These are phyloP conservation scores for Etheostoma nigrum DNA, from an alignment of 2,797 vertebrate species.

Conservation along the genomic window DNA sequence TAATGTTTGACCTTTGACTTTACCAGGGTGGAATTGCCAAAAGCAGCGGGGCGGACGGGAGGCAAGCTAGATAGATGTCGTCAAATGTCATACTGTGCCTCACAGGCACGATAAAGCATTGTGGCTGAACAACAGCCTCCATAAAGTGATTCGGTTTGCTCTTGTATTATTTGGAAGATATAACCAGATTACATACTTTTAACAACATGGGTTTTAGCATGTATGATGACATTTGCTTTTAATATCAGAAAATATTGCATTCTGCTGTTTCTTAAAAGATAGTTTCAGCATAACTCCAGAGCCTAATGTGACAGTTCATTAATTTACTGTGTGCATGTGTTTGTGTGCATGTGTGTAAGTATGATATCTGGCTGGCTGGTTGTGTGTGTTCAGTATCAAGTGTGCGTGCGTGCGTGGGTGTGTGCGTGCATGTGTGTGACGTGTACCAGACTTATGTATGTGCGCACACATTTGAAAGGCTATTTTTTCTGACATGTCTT, in stretches of 20 bases:
- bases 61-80: slow-evolving; percentile 63
- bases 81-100: slow-evolving; percentile 78
- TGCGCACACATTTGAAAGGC: slow-evolving; percentile 60
- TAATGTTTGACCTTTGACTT: slow-evolving; percentile 81
- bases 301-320: slow-evolving; percentile 71
- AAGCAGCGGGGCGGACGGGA: slow-evolving; percentile 46
- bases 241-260: slow-evolving; percentile 74
- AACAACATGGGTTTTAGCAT: slow-evolving; percentile 68
- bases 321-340: slow-evolving; percentile 59
- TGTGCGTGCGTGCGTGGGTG: slow-evolving; percentile 24
- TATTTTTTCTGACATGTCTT: slow-evolving; percentile 69
- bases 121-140: slow-evolving; percentile 70
- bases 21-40: slow-evolving; percentile 67
- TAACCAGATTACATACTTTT: slow-evolving; percentile 69
- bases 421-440: slow-evolving; percentile 2
- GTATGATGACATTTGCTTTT: slow-evolving; percentile 70
- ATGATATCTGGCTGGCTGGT: slow-evolving; percentile 31
- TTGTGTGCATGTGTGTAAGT: slow-evolving; percentile 35
- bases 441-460: slow-evolving; percentile 32
- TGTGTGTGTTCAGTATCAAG: slow-evolving; percentile 26
- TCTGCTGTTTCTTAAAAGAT: slow-evolving; percentile 77
- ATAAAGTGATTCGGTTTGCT: slow-evolving; percentile 72
- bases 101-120: slow-evolving; percentile 69
- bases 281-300: slow-evolving; percentile 73
- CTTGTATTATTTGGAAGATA: slow-evolving; percentile 78